These are phyloP conservation scores for Blomia tropicalis DNA, from an alignment of 2,888 invertebrate genomes.

Conservation along the genomic window DNA sequence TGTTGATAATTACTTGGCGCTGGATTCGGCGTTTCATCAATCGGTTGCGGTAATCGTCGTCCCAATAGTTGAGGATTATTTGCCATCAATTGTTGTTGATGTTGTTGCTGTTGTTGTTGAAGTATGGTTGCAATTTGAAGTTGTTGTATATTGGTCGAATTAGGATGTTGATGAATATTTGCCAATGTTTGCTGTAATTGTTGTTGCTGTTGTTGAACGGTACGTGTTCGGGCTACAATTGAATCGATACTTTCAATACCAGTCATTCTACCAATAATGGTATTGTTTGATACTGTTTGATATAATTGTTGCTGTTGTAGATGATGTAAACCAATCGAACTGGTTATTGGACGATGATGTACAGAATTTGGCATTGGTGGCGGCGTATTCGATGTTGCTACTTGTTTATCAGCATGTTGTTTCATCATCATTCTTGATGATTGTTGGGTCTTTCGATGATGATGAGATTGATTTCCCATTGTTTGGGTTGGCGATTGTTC, in stretches of 20 bases:
- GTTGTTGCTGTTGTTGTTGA: not conserved
- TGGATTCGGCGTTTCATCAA: conserved; percentile 22
- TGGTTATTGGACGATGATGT: not conserved
- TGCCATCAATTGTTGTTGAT: not conserved
- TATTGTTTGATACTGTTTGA: not conserved
- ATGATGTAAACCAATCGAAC: no score
- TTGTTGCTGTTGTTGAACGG: no score
- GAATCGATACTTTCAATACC: not conserved
- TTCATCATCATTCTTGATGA: not conserved
- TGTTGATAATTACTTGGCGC: conserved; percentile 4
- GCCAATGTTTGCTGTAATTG: no score
- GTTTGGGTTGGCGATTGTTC: not conserved
- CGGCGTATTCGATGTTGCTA: conserved; percentile 12
- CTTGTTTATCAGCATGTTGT: conserved; percentile 16
- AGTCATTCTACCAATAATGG: not conserved
- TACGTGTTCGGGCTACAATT: not conserved
- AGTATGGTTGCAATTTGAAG: no score
- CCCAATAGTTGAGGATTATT: conserved; percentile 24
- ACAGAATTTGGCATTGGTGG: not conserved
- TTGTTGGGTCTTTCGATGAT: not conserved
- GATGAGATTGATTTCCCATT: not conserved
- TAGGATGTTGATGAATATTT: no score
- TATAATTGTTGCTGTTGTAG: no score
- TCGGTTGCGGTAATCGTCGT: conserved; percentile 29
- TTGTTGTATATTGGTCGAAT: no score